phyloP scores from a whole-genome alignment of 2,113 vertebrate genomes.

The Fulica atra region DNA sequence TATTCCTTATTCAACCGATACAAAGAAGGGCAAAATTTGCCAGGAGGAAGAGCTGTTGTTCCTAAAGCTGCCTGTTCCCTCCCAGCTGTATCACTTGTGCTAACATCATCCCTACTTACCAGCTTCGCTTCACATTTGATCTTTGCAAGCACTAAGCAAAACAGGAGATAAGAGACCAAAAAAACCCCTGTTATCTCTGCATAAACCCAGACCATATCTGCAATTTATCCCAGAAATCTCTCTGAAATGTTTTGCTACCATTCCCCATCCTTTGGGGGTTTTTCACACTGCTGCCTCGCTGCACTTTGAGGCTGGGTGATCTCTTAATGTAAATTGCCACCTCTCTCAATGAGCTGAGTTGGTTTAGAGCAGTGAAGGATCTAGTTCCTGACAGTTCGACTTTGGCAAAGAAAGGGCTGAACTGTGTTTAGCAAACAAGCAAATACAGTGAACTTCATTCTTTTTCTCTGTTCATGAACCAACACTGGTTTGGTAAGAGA shows the following conservation, averaged over 20 bases:
- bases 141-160: not conserved
- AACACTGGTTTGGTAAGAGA: constrained; percentile 49
- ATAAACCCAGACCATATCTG: not conserved
- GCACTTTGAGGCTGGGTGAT: not conserved
- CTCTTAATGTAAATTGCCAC: constrained; percentile 18
- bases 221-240: not conserved
- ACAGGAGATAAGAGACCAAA: not conserved
- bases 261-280: not conserved
- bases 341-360: not conserved
- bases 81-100: not conserved
- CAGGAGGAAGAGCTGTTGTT: not conserved
- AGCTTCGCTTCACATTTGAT: not conserved
- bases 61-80: not conserved
- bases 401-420: constrained; percentile 44
- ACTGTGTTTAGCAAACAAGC: constrained; percentile 56
- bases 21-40: not conserved
- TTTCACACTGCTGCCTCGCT: not conserved
- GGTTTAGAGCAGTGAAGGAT: constrained; percentile 31
- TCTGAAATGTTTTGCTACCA: not conserved
- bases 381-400: not conserved
- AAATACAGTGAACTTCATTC: constrained; percentile 38
- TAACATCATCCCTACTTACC: not conserved
- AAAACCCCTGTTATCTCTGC: not conserved
- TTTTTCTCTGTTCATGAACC: constrained; percentile 57
- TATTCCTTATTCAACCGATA: not conserved